Base-by-base conservation (phyloP, 2,797 vertebrate genomes). In the Rhinoraja longicauda region DNA sequence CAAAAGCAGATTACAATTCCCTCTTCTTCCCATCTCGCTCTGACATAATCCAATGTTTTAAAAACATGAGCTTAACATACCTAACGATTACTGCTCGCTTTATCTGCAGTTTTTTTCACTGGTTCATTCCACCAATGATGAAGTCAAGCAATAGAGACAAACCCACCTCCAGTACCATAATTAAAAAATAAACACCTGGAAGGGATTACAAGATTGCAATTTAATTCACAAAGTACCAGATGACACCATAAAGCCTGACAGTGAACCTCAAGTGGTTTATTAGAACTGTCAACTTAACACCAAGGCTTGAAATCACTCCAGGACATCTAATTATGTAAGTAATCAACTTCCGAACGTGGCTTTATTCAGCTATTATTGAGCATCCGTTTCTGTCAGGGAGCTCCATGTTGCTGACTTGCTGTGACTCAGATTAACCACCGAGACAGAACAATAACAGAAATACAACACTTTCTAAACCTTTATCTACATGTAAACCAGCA, bases 101-200 rank as follows among this genome's bases (percentile, higher is more conserved):
- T 36, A 88, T 88, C 32, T 36, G 2, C n/a, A 36, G 32, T 36
- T 67, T 88, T 36, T 67, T 88, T 67, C 84, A 67, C 59, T 32
- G 2, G n/a, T 9, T 67, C 62, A 64, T 32, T 88, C 17, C 84
- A 36, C n/a, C 32, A 62, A 86, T 4, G 62, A 62, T 21, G 84
- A 3, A 36, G n/a, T 36, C 59, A 32, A 32, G 59, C 59, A 64
- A 88, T 64, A 88, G 1, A n/a, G 84, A 19, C 84, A 36, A 32
- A 39, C 84, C 62, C 84, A 67, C 36, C n/a, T 19, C 62, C 62
- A 13, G 17, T 88, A 64, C 36, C 84, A 67, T 62, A 88, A 88
- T 67, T 88, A 88, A 88, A 88, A 88, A 84, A 67, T 73, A 88
- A 32, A 88, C 84, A 88, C 84, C 84, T 88, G 84, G 84, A 62